Evolutionary conservation across 2,113 vertebrate genomes (phyloP).

Genomic region (Conger conger): DNA sequence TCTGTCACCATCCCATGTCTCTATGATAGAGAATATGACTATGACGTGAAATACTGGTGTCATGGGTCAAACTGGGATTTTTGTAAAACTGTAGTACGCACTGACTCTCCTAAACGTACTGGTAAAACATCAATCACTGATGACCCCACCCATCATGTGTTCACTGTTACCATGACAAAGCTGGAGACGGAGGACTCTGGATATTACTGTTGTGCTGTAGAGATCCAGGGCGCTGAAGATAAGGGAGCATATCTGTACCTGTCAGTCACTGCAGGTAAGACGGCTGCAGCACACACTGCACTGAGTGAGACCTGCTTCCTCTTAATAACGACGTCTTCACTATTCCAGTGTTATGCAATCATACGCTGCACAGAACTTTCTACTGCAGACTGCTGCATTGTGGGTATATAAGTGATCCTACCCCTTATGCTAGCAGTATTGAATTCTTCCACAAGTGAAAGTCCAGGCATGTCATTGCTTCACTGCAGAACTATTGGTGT

Average conservation of each 20-base stretch:
- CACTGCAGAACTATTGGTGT: too few relatives aligned
- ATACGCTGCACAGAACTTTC: not conserved
- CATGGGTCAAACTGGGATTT: not conserved
- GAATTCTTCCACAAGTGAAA: too few relatives aligned
- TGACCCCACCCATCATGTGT: not conserved
- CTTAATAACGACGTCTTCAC: not conserved
- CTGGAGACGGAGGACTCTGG: not conserved
- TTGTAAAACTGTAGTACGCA: not conserved
- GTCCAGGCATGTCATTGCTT: too few relatives aligned
- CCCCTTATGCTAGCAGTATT: not conserved
- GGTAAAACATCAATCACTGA: slow-evolving; percentile 4
- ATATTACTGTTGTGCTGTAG: slow-evolving; percentile 28
- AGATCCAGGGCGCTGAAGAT: too few relatives aligned
- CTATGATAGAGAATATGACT: slow-evolving; percentile 1
- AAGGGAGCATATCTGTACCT: not conserved
- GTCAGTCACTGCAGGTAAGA: slow-evolving; percentile 11
- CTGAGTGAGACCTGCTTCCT: not conserved
- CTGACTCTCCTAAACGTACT: not conserved
- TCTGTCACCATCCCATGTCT: slow-evolving; percentile 12
- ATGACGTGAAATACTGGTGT: slow-evolving; percentile 24
- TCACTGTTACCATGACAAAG: slow-evolving; percentile 13
- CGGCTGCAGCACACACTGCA: not conserved
- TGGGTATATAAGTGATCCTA: not conserved
- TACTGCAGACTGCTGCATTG: not conserved
- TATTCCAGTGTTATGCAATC: not conserved